Base-by-base conservation (phyloP, 2,888 invertebrate genomes). In the Apotomis capreana region DNA sequence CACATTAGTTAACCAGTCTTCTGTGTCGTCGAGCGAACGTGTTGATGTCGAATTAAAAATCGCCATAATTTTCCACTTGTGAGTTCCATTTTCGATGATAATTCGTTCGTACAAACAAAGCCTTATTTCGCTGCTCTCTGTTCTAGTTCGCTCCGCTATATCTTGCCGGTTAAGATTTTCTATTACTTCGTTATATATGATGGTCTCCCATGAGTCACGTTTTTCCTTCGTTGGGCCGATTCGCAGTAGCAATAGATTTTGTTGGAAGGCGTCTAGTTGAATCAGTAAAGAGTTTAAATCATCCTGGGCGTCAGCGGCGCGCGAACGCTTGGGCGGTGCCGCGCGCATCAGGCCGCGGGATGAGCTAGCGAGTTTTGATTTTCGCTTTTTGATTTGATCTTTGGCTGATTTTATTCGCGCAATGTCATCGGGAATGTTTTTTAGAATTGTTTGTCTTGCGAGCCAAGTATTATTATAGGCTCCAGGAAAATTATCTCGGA, bases 41-140 rank as follows among this genome's bases (percentile, higher is more conserved):
- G 71, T 74, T 6, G 83, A 81, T 0, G 73, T 74, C 6, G 83
- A 77, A 4, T 73, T 75, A 1, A 88, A 69, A 3, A 78, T 74
- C 0, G 84, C 85, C 0, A 83, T 75, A 13, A 68, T 80, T 3
- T 61, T 74, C 89, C 88, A 87, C 8, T 51, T 69, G 15, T 71
- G 55, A 0, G 60, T 55, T 40, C 37, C 67, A 4, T 63, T 67
- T 0, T 68, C 44, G 3, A 71, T 73, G 52, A 52, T 5, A 8
- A 58, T 62, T 36, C 68, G 54, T 64, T 74, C 71, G 13, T 69
- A 70, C 49, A 74, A 68, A 26, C 58, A 64, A 46, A 64, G 64
- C 44, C 40, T 69, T 40, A 55, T 64, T 51, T 57, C 54, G 49
- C 64, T 68, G 10, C 51, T 64, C 26, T 74, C 74, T 49, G 9